Conservation (phyloP, 2,888 invertebrate species). For the Melieria omissa region DNA sequence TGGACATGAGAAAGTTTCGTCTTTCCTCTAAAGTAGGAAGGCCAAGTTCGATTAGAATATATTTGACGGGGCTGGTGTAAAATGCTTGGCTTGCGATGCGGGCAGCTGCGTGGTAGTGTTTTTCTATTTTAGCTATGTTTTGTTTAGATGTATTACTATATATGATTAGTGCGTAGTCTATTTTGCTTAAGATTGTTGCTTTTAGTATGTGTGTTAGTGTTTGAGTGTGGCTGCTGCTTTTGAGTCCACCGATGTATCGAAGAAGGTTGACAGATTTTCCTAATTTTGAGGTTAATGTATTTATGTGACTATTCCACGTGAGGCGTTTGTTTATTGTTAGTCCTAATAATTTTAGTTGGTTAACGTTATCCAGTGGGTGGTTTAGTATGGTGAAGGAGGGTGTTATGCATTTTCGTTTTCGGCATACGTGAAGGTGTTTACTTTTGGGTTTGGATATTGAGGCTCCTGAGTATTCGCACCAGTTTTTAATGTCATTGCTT, state of each 20-base stretch:
- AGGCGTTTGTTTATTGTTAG: not conserved
- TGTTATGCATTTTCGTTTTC: not conserved
- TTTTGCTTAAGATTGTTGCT: not conserved
- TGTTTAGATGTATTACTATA: too few relatives aligned
- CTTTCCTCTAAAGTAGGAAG: too few relatives aligned
- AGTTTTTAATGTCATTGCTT: not conserved
- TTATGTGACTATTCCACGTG: constrained; percentile 7
- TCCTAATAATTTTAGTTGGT: not conserved
- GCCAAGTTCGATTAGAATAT: too few relatives aligned
- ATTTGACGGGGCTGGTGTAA: too few relatives aligned
- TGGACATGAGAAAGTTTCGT: too few relatives aligned
- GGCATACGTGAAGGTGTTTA: constrained; percentile 5
- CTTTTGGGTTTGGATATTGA: constrained; percentile 3
- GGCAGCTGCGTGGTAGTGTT: too few relatives aligned
- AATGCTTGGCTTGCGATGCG: too few relatives aligned
- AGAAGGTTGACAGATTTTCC: not conserved
- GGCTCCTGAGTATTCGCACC: constrained; percentile 21
- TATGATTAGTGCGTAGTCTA: too few relatives aligned
- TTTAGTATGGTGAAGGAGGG: not conserved
- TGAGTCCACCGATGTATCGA: not conserved
- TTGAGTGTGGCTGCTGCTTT: not conserved
- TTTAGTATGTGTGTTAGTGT: constrained; percentile 4
- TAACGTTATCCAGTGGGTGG: not conserved
- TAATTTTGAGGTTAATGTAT: not conserved
- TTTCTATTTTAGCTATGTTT: too few relatives aligned